Evolutionary conservation across 2,888 invertebrate genomes (phyloP).

Genomic region (Agrotis ipsilon): DNA sequence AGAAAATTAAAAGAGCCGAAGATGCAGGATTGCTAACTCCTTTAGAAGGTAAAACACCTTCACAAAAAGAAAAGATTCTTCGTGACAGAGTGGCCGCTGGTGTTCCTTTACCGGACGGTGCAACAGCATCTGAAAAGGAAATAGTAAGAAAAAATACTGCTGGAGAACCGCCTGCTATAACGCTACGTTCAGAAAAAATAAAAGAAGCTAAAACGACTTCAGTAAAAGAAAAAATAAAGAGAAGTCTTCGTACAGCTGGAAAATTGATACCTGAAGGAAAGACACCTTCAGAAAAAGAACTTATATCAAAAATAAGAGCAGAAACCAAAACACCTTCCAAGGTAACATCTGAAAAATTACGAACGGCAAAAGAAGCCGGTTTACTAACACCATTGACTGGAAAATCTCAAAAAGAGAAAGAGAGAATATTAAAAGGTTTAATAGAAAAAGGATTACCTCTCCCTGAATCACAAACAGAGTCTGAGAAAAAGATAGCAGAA

Average conservation of each 20-base stretch:
- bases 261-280: conserved; percentile 57
- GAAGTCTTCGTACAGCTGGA: conserved; percentile 59
- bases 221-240: conserved; percentile 70
- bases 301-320: conserved; percentile 56
- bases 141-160: conserved; percentile 39
- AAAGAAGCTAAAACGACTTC: conserved; percentile 59
- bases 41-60: conserved; percentile 62
- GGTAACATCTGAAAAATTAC: conserved; percentile 47
- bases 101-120: conserved; percentile 60
- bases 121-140: conserved; percentile 65
- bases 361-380: conserved; percentile 56
- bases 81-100: conserved; percentile 46
- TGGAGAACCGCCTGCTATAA: conserved; percentile 16
- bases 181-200: conserved; percentile 61
- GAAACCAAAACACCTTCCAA: conserved; percentile 36
- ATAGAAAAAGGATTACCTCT: conserved; percentile 46
- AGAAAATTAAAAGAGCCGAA: conserved; percentile 60
- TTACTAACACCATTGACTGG: conserved; percentile 48
- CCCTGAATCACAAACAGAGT: conserved; percentile 53
- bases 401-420: conserved; percentile 59
- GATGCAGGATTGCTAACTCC: conserved; percentile 64
- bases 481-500: conserved; percentile 65
- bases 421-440: conserved; percentile 63
- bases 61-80: conserved; percentile 66
- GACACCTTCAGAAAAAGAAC: conserved; percentile 60